phyloP scores from a whole-genome alignment of 2,888 invertebrate genomes.

The Cantharis nigra region DNA sequence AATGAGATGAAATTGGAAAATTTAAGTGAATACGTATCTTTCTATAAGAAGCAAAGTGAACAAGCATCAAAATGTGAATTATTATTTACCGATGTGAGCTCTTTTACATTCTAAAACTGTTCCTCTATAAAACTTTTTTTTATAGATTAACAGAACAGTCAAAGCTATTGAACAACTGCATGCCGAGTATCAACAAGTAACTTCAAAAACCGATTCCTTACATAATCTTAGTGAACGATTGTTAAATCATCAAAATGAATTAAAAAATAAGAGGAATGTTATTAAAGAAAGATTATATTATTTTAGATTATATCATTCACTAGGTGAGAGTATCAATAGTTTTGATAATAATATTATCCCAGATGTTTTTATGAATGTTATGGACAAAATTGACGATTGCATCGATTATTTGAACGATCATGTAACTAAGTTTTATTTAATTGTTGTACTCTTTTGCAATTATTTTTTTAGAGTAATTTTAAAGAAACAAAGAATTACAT shows the following conservation, averaged over 20 bases:
- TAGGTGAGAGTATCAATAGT: slow-evolving; percentile 44
- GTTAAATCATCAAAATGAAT: slow-evolving; percentile 82
- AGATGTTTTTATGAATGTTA: slow-evolving; percentile 79
- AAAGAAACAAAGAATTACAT: slow-evolving; percentile 84
- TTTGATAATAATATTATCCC: slow-evolving; percentile 56
- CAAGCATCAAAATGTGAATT: slow-evolving; percentile 71
- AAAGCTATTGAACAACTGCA: slow-evolving; percentile 73
- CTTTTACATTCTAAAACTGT: slow-evolving; percentile 6
- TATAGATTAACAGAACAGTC: slow-evolving; percentile 52
- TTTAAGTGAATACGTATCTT: slow-evolving; percentile 71
- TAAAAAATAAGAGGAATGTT: slow-evolving; percentile 79
- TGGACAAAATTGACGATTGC: slow-evolving; percentile 85
- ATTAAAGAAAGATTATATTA: slow-evolving; percentile 81
- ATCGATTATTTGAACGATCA: slow-evolving; percentile 81
- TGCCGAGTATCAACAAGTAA: slow-evolving; percentile 82
- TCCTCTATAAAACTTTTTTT: not conserved
- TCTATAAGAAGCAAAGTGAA: slow-evolving; percentile 71
- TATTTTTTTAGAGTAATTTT: slow-evolving; percentile 69
- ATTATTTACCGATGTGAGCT: slow-evolving; percentile 64
- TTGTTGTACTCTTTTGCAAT: not conserved
- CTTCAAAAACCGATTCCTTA: slow-evolving; percentile 89
- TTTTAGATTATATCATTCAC: slow-evolving; percentile 73
- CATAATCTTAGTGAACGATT: slow-evolving; percentile 92
- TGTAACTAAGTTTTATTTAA: slow-evolving; percentile 59
- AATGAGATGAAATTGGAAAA: slow-evolving; percentile 71